phyloP scores from a whole-genome alignment of 2,888 invertebrate species.

The Busseola fusca region DNA sequence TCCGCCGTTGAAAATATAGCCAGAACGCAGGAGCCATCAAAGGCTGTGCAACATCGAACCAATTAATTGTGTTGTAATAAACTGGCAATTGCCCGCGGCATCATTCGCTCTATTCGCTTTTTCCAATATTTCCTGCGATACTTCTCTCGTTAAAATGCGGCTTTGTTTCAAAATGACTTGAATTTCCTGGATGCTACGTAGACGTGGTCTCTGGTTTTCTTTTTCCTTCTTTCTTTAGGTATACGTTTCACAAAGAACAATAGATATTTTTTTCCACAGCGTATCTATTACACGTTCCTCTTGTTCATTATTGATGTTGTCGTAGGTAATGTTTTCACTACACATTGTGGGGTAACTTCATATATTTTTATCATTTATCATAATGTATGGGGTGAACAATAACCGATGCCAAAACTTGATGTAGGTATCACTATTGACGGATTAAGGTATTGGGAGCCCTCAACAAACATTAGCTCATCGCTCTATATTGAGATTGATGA shows the following conservation, averaged over 20 bases:
- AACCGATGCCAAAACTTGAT: constrained; percentile 43
- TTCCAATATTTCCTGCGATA: constrained; percentile 45
- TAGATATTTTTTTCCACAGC: neutral
- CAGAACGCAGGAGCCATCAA: constrained; percentile 43
- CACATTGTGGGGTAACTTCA: neutral
- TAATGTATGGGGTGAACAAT: constrained; percentile 19
- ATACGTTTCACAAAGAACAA: constrained; percentile 8
- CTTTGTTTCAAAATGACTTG: constrained; percentile 48
- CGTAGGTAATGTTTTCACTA: neutral
- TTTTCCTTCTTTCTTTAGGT: constrained; percentile 16
- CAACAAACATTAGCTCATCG: constrained; percentile 37
- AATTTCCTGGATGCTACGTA: constrained; percentile 30
- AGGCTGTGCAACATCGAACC: constrained; percentile 42
- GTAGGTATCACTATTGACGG: constrained; percentile 47
- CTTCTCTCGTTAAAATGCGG: constrained; percentile 34
- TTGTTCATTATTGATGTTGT: neutral
- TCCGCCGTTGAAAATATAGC: constrained; percentile 28
- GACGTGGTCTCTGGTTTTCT: constrained; percentile 6
- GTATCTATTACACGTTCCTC: neutral
- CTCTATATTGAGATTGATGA: constrained; percentile 51
- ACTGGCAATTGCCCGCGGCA: constrained; percentile 33
- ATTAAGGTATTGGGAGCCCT: constrained; percentile 42
- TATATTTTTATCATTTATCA: constrained; percentile 32
- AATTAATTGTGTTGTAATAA: constrained; percentile 58
- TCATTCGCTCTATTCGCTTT: constrained; percentile 29